A percentile compares a stretch with the other conserved stretches of the same genome.
Evolutionary conservation across 2,113 vertebrate genomes (phyloP).

Genomic region (Nibea coibor): DNA sequence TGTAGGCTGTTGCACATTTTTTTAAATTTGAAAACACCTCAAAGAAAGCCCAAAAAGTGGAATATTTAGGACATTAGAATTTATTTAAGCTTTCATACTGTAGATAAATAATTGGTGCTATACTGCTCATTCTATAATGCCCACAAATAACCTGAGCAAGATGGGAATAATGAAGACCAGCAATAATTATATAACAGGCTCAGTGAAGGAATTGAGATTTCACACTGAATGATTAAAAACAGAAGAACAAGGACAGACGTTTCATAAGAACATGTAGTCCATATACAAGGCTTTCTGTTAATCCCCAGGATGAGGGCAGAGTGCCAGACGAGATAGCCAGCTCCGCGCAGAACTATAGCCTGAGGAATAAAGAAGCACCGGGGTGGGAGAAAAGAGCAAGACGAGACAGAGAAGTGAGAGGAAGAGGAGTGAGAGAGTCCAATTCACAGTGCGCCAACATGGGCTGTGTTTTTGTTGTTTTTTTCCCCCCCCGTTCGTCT

Average conservation of each 20-base stretch:
- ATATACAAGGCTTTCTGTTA: constrained; percentile 30
- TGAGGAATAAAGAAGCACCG: constrained; percentile 30
- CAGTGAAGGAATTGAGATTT: constrained; percentile 46
- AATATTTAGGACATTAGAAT: not conserved
- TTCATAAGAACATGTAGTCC: constrained; percentile 34
- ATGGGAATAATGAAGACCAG: constrained; percentile 34
- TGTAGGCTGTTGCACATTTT: not conserved
- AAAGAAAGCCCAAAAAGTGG: not conserved
- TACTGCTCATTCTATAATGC: constrained; percentile 5
- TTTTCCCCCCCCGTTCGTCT: constrained; percentile 50
- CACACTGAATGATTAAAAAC: constrained; percentile 53
- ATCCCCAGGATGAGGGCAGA: constrained; percentile 35
- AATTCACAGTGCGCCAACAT: constrained; percentile 31
- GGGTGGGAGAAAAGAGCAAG: constrained; percentile 29
- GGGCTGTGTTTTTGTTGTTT: constrained; percentile 45
- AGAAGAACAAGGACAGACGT: constrained; percentile 29
- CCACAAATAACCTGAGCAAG: constrained; percentile 25
- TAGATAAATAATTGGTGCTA: not conserved
- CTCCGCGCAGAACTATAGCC: constrained; percentile 32
- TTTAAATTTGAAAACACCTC: no score
- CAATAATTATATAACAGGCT: constrained; percentile 49
- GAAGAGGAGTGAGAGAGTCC: constrained; percentile 18
- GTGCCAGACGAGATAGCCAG: constrained; percentile 33
- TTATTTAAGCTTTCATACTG: not conserved
- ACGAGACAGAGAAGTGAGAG: constrained; percentile 20